Base-by-base conservation (phyloP, 2,797 vertebrate genomes). In the Podarcis lilfordi region DNA sequence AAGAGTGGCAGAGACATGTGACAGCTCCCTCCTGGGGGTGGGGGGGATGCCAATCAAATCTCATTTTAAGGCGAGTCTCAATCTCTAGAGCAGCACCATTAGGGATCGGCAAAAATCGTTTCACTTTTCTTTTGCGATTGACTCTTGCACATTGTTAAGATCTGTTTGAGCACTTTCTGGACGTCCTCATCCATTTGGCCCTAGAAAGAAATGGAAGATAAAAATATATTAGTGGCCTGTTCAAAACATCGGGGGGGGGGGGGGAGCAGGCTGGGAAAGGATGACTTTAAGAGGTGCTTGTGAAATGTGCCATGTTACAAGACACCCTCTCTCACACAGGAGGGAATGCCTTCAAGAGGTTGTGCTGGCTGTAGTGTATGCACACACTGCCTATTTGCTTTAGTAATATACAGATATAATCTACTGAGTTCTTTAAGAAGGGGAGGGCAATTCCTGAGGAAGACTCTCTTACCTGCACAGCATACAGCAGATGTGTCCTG, bases 101-200 rank as follows among this genome's bases (percentile, higher is more conserved):
- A 89, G 50, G 85, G 93, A 81, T 91, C 93, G 88, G 92, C 84
- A 91, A 86, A 94, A 92, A 93, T 4, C 76, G 21, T 74, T 94
- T 97, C 97, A 98, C 96, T 99, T 98, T 94, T 98, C 93, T 98
- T 97, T 94, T 98, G 98, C 66, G 97, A 97, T 91, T 98, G 98
- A 96, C 98, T 96, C 97, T 99, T 99, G 95, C 99, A 99, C 98
- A 99, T 99, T 3, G 98, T 98, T 83, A 99, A 97, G 90, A 99
- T 99, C 94, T 99, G 99, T 94, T 99, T 99, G 95, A 99, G 96
- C 86, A 99, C 98, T 96, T 98, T 99, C 95, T 99, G 99, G 84
- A 99, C 99, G 55, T 99, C 99, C 97, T 99, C 99, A 95, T 99
- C 99, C 99, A 99, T 99, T 94, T 99, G 99, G 95, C 99, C 99